Base-by-base conservation (phyloP, 2,797 vertebrate genomes). In the Spinus pinus region DNA sequence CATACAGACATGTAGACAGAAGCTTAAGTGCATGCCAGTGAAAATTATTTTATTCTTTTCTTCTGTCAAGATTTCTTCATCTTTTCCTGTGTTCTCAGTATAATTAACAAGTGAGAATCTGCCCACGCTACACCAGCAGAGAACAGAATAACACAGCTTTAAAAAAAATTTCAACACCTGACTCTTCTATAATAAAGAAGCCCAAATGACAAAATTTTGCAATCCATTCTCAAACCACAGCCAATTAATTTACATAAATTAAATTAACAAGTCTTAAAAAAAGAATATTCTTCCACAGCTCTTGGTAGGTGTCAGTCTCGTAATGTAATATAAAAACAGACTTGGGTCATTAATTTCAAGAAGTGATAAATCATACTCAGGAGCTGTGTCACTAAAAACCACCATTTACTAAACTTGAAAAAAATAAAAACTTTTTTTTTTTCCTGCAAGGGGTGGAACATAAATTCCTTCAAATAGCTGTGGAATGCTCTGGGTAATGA, bases 21-120 rank as follows among this genome's bases (percentile, higher is more conserved):
- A 75, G 27, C 35, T 86, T 18, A 88, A 73, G 75, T 53, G 81
- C 47, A 46, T 87, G 62, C 11, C n/a, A 41, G 62, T 71, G 44
- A 17, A 86, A 79, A 74, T 13, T 71, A 83, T 78, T 95, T 92
- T 67, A 83, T 91, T 92, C 15, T 88, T 93, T 90, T 73, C 74
- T 95, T 90, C 60, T 86, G 47, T 95, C 79, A 94, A 77, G n/a
- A 35, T 39, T 95, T 91, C 95, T 80, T 57, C 42, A 22, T 61
- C 49, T 24, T 94, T 88, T 94, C 93, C 95, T 96, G 86, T 94
- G 53, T 39, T 93, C 61, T 97, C 83, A 90, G 58, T 94, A 90
- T 96, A 97, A 97, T 98, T 98, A 98, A 96, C 86, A 98, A 98
- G 97, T 97, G 96, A 97, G 92, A 98, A 97, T 95, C 94, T 95